Percentiles rank a stretch among this genome's conserved stretches.
phyloP scores from a whole-genome alignment of 2,113 vertebrate species.

The Amphiprion percula region DNA sequence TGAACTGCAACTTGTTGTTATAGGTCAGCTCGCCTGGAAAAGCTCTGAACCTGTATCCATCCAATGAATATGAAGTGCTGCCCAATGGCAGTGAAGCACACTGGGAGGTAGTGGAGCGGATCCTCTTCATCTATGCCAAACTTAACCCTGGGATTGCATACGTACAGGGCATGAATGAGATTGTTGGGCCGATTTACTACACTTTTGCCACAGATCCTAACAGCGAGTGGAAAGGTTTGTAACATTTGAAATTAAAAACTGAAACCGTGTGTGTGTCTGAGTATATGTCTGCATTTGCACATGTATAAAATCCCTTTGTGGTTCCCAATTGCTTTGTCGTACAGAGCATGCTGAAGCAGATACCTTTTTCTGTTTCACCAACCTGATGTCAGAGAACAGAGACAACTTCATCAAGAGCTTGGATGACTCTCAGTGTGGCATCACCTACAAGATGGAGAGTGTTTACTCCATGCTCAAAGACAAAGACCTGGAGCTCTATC shows the following conservation, averaged over 20 bases:
- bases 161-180: conserved; percentile 99
- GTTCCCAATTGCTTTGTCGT: not conserved
- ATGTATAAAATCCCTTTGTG: not conserved
- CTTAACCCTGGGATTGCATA: conserved; percentile 98
- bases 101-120: conserved; percentile 98
- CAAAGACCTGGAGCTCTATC: conserved; percentile 93
- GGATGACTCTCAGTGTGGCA: conserved; percentile 97
- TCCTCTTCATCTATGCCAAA: conserved; percentile 99
- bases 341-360: conserved; percentile 97
- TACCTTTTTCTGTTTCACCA: conserved; percentile 98
- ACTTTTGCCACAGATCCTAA: conserved; percentile 97
- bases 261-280: not conserved
- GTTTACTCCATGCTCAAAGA: conserved; percentile 96
- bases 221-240: conserved; percentile 91
- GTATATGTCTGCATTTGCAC: no score
- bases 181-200: conserved; percentile 97
- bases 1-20: no score
- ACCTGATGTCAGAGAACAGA: conserved; percentile 97
- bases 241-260: not conserved
- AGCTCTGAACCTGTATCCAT: conserved; percentile 82
- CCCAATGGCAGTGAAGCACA: conserved; percentile 95
- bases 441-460: conserved; percentile 98
- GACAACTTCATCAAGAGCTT: conserved; percentile 99
- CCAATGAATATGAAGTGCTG: conserved; percentile 91
- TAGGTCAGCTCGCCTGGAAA: conserved; percentile 97